These are phyloP conservation scores for Drosophila funebris DNA, from an alignment of 1,140 invertebrate genomes.

Conservation along the genomic window DNA sequence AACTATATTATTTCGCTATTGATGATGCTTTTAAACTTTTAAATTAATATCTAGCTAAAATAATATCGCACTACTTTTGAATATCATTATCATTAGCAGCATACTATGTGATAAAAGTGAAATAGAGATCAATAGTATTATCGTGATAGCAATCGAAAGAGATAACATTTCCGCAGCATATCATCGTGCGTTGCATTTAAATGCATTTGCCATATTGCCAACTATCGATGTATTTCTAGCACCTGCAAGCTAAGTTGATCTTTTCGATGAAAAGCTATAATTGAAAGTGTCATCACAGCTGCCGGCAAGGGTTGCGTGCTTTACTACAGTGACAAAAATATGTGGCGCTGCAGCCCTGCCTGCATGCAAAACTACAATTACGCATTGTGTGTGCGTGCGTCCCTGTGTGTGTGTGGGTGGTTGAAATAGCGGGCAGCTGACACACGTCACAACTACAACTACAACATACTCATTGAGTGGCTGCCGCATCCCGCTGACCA, in stretches of 20 bases:
- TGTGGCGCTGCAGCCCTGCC: constrained; percentile 7
- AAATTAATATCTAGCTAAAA: too few relatives aligned
- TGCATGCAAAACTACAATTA: neutral
- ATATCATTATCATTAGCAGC: too few relatives aligned
- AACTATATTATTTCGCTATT: too few relatives aligned
- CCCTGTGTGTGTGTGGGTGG: constrained; percentile 35
- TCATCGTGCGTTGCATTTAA: neutral
- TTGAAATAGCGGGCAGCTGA: constrained; percentile 31
- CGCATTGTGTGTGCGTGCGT: neutral
- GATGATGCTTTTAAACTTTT: too few relatives aligned
- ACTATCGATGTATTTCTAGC: constrained; percentile 12
- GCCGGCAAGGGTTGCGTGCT: neutral
- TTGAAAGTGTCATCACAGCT: constrained; percentile 16
- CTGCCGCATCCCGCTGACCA: constrained; percentile 21
- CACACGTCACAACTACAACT: constrained; percentile 33
- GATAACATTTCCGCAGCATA: too few relatives aligned
- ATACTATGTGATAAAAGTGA: too few relatives aligned
- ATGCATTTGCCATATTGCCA: too few relatives aligned
- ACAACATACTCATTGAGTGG: neutral
- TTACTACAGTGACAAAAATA: neutral
- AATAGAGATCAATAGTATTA: too few relatives aligned
- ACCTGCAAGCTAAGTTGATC: neutral
- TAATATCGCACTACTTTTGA: too few relatives aligned
- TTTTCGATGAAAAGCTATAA: neutral
- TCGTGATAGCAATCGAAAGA: too few relatives aligned